Conservation (phyloP, 2,797 vertebrate genomes). For the Otus scops region DNA sequence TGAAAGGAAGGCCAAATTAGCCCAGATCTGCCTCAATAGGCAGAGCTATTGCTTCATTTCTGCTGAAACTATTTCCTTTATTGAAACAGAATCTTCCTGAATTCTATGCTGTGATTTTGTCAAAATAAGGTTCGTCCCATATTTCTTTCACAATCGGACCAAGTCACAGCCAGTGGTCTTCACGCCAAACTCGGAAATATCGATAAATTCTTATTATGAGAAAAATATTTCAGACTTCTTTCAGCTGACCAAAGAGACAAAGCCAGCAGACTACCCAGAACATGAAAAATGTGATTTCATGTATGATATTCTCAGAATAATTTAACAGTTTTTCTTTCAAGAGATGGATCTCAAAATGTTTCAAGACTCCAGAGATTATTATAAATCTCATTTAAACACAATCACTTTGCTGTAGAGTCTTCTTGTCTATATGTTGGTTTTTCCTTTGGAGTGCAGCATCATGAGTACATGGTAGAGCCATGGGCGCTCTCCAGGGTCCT, state of each 20-base stretch:
- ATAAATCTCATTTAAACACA: background rate
- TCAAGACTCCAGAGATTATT: background rate
- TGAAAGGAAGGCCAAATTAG: slow-evolving; percentile 20
- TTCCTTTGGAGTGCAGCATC: rapidly evolving
- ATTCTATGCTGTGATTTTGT: background rate
- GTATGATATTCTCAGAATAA: background rate
- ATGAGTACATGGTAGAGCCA: rapidly evolving
- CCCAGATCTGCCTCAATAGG: background rate
- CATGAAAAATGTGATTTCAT: background rate
- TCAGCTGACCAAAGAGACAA: background rate
- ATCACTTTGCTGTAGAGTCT: rapidly evolving
- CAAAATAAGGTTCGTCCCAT: background rate
- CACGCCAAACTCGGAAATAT: background rate
- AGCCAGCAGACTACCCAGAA: background rate
- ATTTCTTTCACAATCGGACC: background rate
- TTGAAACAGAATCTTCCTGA: background rate
- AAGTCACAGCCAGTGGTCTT: background rate
- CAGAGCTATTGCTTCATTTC: background rate
- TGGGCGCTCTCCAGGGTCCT: slow-evolving; percentile 76
- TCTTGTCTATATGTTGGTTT: background rate
- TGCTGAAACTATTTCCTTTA: background rate
- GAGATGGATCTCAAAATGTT: background rate
- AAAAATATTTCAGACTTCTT: background rate
- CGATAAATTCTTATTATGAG: background rate
- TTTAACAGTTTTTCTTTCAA: background rate